These are phyloP conservation scores for Eupithecia subumbrata DNA, from an alignment of 2,888 invertebrate species.

Conservation along the genomic window DNA sequence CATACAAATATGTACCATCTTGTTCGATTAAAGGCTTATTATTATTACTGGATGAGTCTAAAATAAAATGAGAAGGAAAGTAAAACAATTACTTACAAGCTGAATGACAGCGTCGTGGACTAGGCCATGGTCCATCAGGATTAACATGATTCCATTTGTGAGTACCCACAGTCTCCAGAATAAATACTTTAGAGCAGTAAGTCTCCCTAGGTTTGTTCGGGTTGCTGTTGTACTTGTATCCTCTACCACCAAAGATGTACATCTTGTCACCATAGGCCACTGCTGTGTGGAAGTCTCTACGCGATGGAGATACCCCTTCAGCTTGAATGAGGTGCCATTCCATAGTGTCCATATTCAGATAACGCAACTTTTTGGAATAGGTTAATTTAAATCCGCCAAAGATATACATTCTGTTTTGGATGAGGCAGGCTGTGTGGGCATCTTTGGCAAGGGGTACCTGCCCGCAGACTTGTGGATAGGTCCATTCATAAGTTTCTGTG, in stretches of 20 bases:
- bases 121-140: slow-evolving; percentile 86
- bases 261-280: slow-evolving; percentile 90
- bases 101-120: slow-evolving; percentile 94
- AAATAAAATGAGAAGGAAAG: not conserved
- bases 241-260: slow-evolving; percentile 96
- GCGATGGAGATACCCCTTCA: slow-evolving; percentile 86
- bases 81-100: slow-evolving; percentile 86
- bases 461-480: slow-evolving; percentile 86
- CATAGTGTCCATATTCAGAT: slow-evolving; percentile 88
- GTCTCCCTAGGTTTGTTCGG: too few relatives aligned
- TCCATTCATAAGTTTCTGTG: slow-evolving; percentile 88
- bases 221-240: slow-evolving; percentile 88
- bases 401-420: slow-evolving; percentile 91
- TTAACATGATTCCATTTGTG: slow-evolving; percentile 87
- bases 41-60: too few relatives aligned
- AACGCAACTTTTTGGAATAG: slow-evolving; percentile 91
- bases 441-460: slow-evolving; percentile 92
- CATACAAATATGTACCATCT: too few relatives aligned
- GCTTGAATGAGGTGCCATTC: slow-evolving; percentile 88
- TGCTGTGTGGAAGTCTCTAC: slow-evolving; percentile 95
- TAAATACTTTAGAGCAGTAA: slow-evolving; percentile 91
- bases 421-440: slow-evolving; percentile 95
- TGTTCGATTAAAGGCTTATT: too few relatives aligned
- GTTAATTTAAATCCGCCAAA: slow-evolving; percentile 94
- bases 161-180: slow-evolving; percentile 87